Evolutionary conservation across 2,797 vertebrate species (phyloP).

Genomic region (Notoglanidium macrostoma): DNA sequence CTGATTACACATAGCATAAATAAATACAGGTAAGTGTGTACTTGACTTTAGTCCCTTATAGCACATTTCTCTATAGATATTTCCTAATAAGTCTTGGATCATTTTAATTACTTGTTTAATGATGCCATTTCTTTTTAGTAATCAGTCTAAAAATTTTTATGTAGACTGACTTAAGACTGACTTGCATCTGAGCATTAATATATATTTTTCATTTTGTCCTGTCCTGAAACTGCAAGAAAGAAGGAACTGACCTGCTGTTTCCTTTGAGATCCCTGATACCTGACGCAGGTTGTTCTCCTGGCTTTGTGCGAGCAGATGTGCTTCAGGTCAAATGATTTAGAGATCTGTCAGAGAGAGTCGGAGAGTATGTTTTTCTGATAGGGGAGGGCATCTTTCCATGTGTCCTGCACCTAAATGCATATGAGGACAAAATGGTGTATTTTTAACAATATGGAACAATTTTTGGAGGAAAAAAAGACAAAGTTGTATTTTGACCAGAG

Average conservation of each 20-base stretch:
- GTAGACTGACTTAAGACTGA: not conserved
- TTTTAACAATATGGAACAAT: not conserved
- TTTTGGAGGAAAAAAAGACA: not conserved
- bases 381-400: constrained; percentile 6
- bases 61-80: not conserved
- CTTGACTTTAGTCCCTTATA: not conserved
- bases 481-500: not conserved
- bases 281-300: constrained; percentile 5
- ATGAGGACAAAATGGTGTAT: not conserved
- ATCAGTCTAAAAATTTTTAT: not conserved
- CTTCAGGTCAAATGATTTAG: constrained; percentile 12
- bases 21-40: not conserved
- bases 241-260: constrained; percentile 36
- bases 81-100: not conserved
- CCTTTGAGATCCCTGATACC: not conserved
- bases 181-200: not conserved
- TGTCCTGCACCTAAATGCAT: not conserved
- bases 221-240: not conserved
- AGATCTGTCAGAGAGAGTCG: not conserved
- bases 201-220: not conserved
- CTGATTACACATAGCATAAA: not conserved
- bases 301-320: constrained; percentile 21
- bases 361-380: not conserved
- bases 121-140: not conserved
- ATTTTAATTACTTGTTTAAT: not conserved